phyloP scores from a whole-genome alignment of 2,113 vertebrate species.

The Percina caprodes region DNA sequence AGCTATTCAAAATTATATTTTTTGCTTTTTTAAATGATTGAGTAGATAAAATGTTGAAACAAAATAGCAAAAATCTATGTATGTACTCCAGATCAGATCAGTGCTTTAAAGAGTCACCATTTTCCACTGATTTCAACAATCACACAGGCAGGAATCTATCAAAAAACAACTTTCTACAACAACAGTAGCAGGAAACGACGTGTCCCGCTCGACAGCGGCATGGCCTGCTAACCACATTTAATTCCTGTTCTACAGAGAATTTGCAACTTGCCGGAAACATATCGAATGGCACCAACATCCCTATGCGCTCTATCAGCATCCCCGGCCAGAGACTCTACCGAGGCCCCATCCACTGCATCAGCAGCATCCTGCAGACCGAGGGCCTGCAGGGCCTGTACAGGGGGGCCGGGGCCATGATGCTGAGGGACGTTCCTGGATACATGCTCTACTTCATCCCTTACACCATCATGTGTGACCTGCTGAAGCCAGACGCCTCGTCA shows the following conservation, averaged over 20 bases:
- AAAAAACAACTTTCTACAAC: neutral
- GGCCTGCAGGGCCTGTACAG: conserved; percentile 92
- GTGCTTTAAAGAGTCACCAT: neutral
- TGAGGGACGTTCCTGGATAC: conserved; percentile 95
- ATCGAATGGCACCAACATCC: conserved; percentile 54
- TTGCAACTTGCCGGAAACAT: conserved; percentile 78
- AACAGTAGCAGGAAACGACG: neutral
- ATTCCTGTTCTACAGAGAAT: conserved; percentile 67
- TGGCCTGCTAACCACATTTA: neutral
- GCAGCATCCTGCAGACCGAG: conserved; percentile 88
- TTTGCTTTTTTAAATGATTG: neutral
- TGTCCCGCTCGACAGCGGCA: neutral
- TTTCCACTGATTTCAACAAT: neutral
- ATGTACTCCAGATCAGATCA: neutral
- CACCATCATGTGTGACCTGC: conserved; percentile 86
- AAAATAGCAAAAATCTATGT: neutral
- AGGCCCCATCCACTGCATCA: conserved; percentile 92
- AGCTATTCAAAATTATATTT: neutral
- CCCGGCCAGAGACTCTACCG: conserved; percentile 81
- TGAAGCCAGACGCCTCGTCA: conserved; percentile 81
- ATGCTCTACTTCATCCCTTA: conserved; percentile 95
- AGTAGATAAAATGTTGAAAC: neutral
- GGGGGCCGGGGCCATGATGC: conserved; percentile 90
- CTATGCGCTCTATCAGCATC: conserved; percentile 68
- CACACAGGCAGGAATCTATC: no score